Evolutionary conservation across 2,113 vertebrate species (phyloP), one percentile per base, ranked within the genome.

Genomic region (Spermophilus dauricus): DNA sequence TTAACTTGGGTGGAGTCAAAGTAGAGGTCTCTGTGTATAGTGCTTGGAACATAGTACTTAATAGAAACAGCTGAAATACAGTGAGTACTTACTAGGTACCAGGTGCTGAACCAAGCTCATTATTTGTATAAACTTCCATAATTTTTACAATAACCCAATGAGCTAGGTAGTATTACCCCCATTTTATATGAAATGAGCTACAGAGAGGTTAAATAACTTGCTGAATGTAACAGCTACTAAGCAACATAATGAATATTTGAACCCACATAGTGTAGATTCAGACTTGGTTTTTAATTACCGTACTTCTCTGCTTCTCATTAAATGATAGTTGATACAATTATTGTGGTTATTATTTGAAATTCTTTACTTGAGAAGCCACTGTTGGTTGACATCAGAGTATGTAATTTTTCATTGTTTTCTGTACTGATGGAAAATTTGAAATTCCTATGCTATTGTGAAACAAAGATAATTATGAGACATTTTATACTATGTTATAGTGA

Each of bases 401-500:
- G 32, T 92, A 51, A 61, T 42, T 86, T 97, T 82, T 93, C 7
- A 82, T 95, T 91, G 6, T 81, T 91, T 91, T 91, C 37, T 81
- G 32, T 5, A 65, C 42, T 84, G 56, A 48, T 70, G 11, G 9
- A 51, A 73, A 81, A 42, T 24, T 70, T 65, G 4, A n/a, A 63
- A 63, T 63, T 92, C 67, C 22, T 51, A 39, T 93, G 58, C 7
- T 30, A 20, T 24, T 88, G 34, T 95, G 48, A 87, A 85, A 72
- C 20, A 77, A 75, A 69, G 39, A 84, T 76, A 61, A 85, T 61
- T 42, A 76, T 39, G 4, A 53, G 4, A 58, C 88, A 48, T 76
- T 88, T 90, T 91, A 58, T n/a, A 20, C 24, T 10, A 63, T 63
- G 22, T 63, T 63, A 63, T 18, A 28, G 39, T 28, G 18, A 32